phyloP scores from a whole-genome alignment of 1,140 invertebrate species.

The Caenorhabditis brenneri region DNA sequence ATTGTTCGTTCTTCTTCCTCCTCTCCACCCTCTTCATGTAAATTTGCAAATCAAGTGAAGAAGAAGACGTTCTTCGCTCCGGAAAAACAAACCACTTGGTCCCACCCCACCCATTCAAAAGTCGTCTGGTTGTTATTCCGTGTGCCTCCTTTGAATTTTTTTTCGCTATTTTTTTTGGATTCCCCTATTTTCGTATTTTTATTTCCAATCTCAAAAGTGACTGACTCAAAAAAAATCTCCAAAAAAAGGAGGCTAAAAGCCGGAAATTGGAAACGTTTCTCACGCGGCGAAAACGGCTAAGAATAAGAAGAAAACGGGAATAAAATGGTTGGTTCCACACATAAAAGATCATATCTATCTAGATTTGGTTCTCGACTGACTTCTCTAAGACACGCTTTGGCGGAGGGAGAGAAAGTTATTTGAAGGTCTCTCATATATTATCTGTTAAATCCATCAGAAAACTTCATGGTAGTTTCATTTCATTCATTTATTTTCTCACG shows the following conservation, averaged over 20 bases:
- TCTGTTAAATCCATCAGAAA: no score
- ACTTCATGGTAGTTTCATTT: background rate
- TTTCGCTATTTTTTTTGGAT: background rate
- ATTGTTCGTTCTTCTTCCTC: background rate
- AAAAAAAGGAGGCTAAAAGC: background rate
- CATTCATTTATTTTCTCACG: background rate
- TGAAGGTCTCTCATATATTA: background rate
- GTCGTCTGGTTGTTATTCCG: constrained; percentile 23
- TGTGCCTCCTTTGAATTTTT: background rate
- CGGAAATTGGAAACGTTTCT: constrained; percentile 42
- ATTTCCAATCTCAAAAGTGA: background rate
- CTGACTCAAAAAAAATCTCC: background rate
- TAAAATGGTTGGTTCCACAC: constrained; percentile 1
- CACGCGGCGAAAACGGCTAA: background rate
- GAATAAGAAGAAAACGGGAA: background rate
- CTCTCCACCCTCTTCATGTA: background rate
- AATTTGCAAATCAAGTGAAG: constrained; percentile 13
- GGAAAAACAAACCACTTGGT: constrained; percentile 5
- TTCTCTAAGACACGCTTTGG: background rate
- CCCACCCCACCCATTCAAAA: constrained; percentile 5
- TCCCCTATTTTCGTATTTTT: background rate
- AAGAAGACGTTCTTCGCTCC: background rate
- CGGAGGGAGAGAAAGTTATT: background rate
- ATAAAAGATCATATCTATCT: constrained; percentile 13
- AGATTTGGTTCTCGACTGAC: constrained; percentile 27